Base-by-base conservation (phyloP, 1,140 invertebrate genomes). In the Cydia fagiglandana region DNA sequence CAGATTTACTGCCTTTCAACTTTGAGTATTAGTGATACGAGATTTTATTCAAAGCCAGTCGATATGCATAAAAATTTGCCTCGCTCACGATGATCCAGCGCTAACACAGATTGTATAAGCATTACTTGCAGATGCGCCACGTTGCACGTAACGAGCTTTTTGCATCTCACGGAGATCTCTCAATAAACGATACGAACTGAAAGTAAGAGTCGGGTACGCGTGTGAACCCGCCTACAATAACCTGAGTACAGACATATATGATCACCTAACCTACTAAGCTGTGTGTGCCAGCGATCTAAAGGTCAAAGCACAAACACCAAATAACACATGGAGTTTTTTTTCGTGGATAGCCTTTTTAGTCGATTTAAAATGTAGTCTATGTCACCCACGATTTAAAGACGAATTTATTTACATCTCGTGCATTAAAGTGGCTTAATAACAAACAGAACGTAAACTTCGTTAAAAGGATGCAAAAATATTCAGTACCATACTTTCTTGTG, bases 181-280 rank as follows among this genome's bases (percentile, higher is more conserved):
- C 70, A 76, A 80, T 77, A 73, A 80, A 79, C 75, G 75, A 61
- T 77, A 80, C 77, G 70, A 20, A 66, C 38, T 66, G 81, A 87
- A 87, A 87, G 85, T 85, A 84, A 87, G 81, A 87, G 84, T 78
- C 84, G 83, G 85, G 84, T 83, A 78, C 73, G 78, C 80, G 83
- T 82, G 85, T 81, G 81, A 84, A 83, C 76, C 47, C 68, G 68
- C 50, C 66, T 73, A 87, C 85, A 85, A 87, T 83, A 80, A 84
- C 81, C 80, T 50, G 50, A 53, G 53, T 74, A 80, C 77, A 61
- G 17, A 61, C 20, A 61, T 24, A 24, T 47, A 47, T 47, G 45
- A 10, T 24, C 56, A 61, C 56, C 6, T 7, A 56, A 56, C n/a
- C 56, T n/a, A 56, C 53, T 3, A n/a, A n/a, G n/a, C n/a, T n/a